A percentile compares a stretch with the other conserved stretches of the same genome.
These are phyloP conservation scores for Columba janthina DNA, from an alignment of 2,113 vertebrate genomes.

Conservation along the genomic window DNA sequence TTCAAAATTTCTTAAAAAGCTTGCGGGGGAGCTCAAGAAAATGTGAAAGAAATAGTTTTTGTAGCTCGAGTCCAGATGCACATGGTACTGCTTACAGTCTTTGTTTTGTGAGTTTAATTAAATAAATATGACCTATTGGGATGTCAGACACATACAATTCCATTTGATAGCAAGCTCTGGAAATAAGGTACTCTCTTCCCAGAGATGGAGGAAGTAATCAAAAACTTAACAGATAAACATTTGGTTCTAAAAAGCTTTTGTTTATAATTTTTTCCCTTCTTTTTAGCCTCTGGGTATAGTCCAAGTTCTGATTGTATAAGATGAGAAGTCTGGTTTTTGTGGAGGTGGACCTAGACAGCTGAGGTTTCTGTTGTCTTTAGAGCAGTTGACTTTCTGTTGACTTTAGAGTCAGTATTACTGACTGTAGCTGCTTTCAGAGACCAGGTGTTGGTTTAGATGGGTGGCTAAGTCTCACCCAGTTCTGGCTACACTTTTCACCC, in stretches of 20 bases:
- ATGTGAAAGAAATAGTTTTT: background rate
- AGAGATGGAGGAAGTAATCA: background rate
- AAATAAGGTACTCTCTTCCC: background rate
- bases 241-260: background rate
- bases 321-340: background rate
- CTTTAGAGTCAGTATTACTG: background rate
- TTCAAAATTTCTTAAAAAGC: background rate
- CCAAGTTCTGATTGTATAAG: background rate
- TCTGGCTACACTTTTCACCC: background rate
- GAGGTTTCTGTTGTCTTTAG: background rate
- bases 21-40: background rate
- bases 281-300: background rate
- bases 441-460: background rate
- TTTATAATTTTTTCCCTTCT: background rate
- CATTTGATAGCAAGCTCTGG: background rate
- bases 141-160: fast-evolving
- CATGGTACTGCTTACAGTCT: background rate
- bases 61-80: background rate
- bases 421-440: background rate
- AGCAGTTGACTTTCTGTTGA: no score
- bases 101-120: background rate
- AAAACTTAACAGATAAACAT: background rate
- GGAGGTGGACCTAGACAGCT: background rate
- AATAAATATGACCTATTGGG: background rate
- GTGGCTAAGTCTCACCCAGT: background rate